These are phyloP conservation scores for Aix galericulata DNA, from an alignment of 2,113 vertebrate species.

Conservation along the genomic window DNA sequence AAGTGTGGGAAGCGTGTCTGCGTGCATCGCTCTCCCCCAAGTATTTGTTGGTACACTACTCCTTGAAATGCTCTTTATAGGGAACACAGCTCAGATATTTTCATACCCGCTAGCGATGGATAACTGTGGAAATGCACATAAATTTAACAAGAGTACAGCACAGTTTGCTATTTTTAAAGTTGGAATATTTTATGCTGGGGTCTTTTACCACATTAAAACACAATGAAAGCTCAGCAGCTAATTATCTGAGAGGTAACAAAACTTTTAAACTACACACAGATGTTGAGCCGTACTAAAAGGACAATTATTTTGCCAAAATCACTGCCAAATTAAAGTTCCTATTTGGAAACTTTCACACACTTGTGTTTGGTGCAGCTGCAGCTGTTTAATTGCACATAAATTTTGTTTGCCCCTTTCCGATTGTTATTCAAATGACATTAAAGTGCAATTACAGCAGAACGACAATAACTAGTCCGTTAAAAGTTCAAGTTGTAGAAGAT, in stretches of 20 bases:
- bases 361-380: slow-evolving; percentile 72
- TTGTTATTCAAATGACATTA: slow-evolving; percentile 65
- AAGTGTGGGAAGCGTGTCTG: not conserved
- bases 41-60: not conserved
- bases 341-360: slow-evolving; percentile 69
- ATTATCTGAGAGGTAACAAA: slow-evolving; percentile 70
- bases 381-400: slow-evolving; percentile 72
- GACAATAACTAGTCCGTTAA: slow-evolving; percentile 51
- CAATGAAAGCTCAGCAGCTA: slow-evolving; percentile 48
- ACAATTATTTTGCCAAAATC: slow-evolving; percentile 69
- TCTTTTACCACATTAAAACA: slow-evolving; percentile 50
- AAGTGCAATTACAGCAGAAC: slow-evolving; percentile 60
- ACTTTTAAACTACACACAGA: slow-evolving; percentile 70
- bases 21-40: not conserved
- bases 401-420: slow-evolving; percentile 63
- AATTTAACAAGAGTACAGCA: slow-evolving; percentile 39
- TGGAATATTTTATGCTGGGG: slow-evolving; percentile 35
- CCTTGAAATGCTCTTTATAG: not conserved
- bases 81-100: not conserved
- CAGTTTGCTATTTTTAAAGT: slow-evolving; percentile 30
- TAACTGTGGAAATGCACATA: not conserved
- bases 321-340: slow-evolving; percentile 67
- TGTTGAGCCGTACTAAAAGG: slow-evolving; percentile 64
- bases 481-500: slow-evolving; percentile 50
- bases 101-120: not conserved